These are phyloP conservation scores for Phymorhynchus buccinoides DNA, from an alignment of 1,140 invertebrate species.

Conservation along the genomic window DNA sequence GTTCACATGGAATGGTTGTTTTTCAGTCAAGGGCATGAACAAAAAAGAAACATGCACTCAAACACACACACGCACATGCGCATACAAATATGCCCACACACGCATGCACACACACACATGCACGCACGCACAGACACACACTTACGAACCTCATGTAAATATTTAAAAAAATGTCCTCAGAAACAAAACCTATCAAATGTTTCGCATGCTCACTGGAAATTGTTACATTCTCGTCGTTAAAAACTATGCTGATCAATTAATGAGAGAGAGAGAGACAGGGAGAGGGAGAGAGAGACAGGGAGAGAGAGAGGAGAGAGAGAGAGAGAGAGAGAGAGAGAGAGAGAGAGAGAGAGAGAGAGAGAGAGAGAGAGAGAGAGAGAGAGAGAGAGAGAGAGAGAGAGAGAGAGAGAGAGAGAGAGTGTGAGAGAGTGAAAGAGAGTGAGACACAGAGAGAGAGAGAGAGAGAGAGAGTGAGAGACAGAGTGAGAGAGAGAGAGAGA, in stretches of 20 bases:
- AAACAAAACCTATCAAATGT: too few species aligned
- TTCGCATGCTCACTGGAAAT: too few species aligned
- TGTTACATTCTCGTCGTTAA: too few species aligned
- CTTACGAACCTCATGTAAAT: not conserved
- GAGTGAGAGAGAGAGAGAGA: not conserved
- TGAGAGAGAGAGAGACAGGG: not conserved
- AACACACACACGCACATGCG: too few species aligned
- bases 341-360: constrained; percentile 38
- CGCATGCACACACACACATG: not conserved
- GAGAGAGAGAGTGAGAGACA: constrained; percentile 56
- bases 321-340: constrained; percentile 28
- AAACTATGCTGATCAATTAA: not conserved
- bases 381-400: constrained; percentile 39
- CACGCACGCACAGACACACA: not conserved
- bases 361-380: constrained; percentile 34
- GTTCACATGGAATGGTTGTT: too few species aligned
- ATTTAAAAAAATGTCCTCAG: too few species aligned
- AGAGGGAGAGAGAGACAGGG: not conserved
- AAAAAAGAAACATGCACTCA: too few species aligned
- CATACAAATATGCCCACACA: not conserved
- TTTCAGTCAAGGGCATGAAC: too few species aligned
- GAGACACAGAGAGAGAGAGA: constrained; percentile 39
- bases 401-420: constrained; percentile 46
- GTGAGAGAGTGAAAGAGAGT: constrained; percentile 62
- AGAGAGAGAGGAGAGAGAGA: constrained; percentile 21